A percentile compares a stretch with the other conserved stretches of the same genome.
phyloP scores from a whole-genome alignment of 2,113 vertebrate genomes.

The Heterochromis multidens region DNA sequence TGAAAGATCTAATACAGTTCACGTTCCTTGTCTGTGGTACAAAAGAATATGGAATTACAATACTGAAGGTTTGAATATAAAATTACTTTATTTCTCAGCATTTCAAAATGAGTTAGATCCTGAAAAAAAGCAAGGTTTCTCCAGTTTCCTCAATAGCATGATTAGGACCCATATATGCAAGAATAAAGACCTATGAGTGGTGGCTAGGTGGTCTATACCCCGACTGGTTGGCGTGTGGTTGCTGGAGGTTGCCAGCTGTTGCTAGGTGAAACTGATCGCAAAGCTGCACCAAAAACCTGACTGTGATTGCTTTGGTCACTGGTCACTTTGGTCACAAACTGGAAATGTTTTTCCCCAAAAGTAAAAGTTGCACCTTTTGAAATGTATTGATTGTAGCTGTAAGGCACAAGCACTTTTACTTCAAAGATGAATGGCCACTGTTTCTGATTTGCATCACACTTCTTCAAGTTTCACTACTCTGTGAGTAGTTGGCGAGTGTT shows the following conservation, averaged over 20 bases:
- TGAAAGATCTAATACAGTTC: too few relatives aligned
- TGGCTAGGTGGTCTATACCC: too few relatives aligned
- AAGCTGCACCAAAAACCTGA: background rate
- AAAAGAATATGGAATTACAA: too few relatives aligned
- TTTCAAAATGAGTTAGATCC: too few relatives aligned
- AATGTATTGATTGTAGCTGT: background rate
- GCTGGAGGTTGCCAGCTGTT: background rate
- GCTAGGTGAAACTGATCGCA: background rate
- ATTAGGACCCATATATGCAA: too few relatives aligned
- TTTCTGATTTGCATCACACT: background rate
- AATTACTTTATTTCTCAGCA: too few relatives aligned
- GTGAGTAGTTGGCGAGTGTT: background rate
- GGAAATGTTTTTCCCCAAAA: background rate
- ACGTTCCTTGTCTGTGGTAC: too few relatives aligned
- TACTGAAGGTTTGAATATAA: too few relatives aligned
- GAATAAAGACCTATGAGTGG: too few relatives aligned
- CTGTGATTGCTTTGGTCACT: accelerated
- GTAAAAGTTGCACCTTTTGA: background rate
- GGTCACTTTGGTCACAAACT: background rate
- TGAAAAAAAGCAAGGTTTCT: too few relatives aligned
- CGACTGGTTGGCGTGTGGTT: background rate
- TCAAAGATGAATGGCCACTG: background rate
- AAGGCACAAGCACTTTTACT: background rate
- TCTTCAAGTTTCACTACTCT: background rate
- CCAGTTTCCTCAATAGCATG: too few relatives aligned